phyloP scores from a whole-genome alignment of 2,797 vertebrate species.

The Gadopsis marmoratus region DNA sequence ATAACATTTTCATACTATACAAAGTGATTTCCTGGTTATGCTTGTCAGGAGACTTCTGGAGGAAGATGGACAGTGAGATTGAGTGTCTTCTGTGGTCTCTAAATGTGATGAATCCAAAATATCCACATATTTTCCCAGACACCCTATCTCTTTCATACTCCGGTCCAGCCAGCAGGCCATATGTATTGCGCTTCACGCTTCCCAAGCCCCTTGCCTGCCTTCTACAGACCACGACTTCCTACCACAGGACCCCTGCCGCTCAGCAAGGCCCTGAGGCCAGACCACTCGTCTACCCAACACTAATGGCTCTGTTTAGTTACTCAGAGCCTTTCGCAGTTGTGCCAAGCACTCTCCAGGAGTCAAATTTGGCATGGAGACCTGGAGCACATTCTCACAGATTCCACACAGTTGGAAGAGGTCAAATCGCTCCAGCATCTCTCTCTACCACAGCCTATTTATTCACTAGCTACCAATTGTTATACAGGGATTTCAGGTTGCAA shows the following conservation, averaged over 20 bases:
- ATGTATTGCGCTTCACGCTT: slow-evolving; percentile 74
- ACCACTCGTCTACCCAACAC: slow-evolving; percentile 65
- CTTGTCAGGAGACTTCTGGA: slow-evolving; percentile 50
- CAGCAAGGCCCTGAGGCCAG: slow-evolving; percentile 59
- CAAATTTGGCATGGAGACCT: slow-evolving; percentile 63
- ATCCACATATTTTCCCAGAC: slow-evolving; percentile 76
- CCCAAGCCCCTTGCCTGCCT: slow-evolving; percentile 65
- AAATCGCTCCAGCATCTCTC: slow-evolving; percentile 26
- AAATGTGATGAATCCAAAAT: slow-evolving; percentile 71
- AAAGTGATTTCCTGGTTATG: slow-evolving; percentile 46
- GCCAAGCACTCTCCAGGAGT: slow-evolving; percentile 68
- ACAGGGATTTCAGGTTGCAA: slow-evolving; percentile 17
- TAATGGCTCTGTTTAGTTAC: slow-evolving; percentile 75
- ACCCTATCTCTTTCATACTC: slow-evolving; percentile 64
- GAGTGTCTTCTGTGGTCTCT: slow-evolving; percentile 62
- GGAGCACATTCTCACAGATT: slow-evolving; percentile 65
- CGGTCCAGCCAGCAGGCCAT: slow-evolving; percentile 67
- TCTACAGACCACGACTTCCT: slow-evolving; percentile 75
- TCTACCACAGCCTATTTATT: slow-evolving; percentile 27
- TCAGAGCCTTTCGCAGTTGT: slow-evolving; percentile 49
- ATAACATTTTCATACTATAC: slow-evolving; percentile 61
- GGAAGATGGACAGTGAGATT: slow-evolving; percentile 64
- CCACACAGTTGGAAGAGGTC: slow-evolving; percentile 46
- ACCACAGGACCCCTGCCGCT: slow-evolving; percentile 75
- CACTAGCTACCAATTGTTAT: slow-evolving; percentile 18